Evolutionary conservation across 23 tunicate genomes (phyloP).

Genomic region (Clavelina lepadiformis): DNA sequence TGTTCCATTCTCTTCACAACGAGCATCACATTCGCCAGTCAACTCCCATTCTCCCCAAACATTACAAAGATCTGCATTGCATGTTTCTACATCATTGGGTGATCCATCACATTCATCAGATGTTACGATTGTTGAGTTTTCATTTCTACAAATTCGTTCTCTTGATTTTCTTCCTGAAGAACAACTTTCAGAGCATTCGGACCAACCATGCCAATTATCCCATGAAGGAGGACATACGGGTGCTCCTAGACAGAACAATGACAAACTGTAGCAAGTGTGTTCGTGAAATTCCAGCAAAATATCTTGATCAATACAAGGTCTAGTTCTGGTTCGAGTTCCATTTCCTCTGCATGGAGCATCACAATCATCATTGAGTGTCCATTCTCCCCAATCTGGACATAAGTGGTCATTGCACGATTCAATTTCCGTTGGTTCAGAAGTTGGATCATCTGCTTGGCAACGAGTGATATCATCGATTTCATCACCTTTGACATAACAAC

Average conservation of each 20-base stretch:
- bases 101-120: constrained; percentile 1
- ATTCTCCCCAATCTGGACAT: constrained; percentile 19
- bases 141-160: constrained; percentile 7
- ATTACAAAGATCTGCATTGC: constrained; percentile 27
- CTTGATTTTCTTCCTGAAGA: constrained; percentile 9
- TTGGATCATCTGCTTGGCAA: neutral
- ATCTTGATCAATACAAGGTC: constrained; percentile 14
- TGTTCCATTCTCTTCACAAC: constrained; percentile 5
- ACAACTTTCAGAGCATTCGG: constrained; percentile 26
- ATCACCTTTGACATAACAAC: constrained; percentile 1
- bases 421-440: neutral
- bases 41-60: constrained; percentile 30
- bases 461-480: neutral
- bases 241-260: constrained; percentile 4
- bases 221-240: constrained; percentile 29
- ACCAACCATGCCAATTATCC: constrained; percentile 21
- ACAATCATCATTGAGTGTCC: constrained; percentile 16
- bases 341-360: constrained; percentile 19
- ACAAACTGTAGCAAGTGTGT: neutral
- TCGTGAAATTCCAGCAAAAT: neutral
- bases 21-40: constrained; percentile 6
- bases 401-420: constrained; percentile 15
- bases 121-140: constrained; percentile 8
- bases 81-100: constrained; percentile 1
- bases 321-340: constrained; percentile 5